Base-by-base conservation (phyloP, 1,140 invertebrate genomes). In the Drosophila leontia region DNA sequence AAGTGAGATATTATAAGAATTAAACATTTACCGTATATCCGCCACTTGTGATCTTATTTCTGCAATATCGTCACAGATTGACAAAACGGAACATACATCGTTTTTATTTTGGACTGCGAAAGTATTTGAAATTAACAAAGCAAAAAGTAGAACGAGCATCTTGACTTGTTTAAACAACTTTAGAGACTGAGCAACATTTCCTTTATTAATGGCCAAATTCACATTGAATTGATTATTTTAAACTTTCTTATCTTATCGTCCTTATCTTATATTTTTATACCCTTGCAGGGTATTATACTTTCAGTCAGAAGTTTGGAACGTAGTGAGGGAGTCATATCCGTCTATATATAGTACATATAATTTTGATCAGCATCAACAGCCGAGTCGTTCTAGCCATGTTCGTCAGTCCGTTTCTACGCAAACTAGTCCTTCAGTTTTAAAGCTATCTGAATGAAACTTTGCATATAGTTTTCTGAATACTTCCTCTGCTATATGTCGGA, bases 11-110 rank as follows among this genome's bases (percentile, higher is more conserved):
- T 48, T 45, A 12, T 11, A 19, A 19, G 8, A 2, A 48, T 29
- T 23, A 15, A 26, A 9, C 9, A 13, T 13, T 48, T 29, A 48
- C 47, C 47, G 23, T 2, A 48, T 26, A 29, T 13, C 47, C 13
- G 23, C 23, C 23, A 48, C 47, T 48, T 48, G 47, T 7, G 13
- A 15, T 48, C 47, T 48, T n/a, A 48, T 48, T 9, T 2, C 7
- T 29, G 47, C 47, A n/a, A 48, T 26, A 26, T 48, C 29, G 47
- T 48, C 47, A 26, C 47, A 48, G 29, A 48, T 48, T 8, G 47
- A 48, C 47, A 48, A 15, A 48, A 48, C 4, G 8, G 23, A 29
- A 29, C 47, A 48, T 15, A 48, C 47, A 26, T 29, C 47, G 47
- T n/a, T 26, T n/a, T 1, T 29, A 29, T 9, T 48, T 48, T 48